Base-by-base conservation (phyloP, 2,113 vertebrate genomes). In the Lathamus discolor region DNA sequence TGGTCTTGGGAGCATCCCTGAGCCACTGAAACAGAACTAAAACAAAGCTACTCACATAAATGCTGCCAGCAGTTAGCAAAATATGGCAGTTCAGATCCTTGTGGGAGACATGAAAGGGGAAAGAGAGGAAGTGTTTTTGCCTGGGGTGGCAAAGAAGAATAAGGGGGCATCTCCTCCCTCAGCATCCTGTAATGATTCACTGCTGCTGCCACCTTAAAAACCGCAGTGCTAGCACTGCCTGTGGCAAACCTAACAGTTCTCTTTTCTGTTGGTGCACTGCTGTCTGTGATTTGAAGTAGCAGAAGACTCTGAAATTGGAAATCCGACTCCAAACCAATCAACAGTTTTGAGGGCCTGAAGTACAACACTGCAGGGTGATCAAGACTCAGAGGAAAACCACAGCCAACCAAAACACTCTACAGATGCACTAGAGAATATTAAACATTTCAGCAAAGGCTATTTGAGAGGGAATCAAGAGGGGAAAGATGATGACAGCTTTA, bases 121-220 rank as follows among this genome's bases (percentile, higher is more conserved):
- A 75, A 78, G 61, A 68, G 16, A 92, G 33, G 55, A 97, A 89
- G 28, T 44, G 20, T 48, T 94, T 92, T 91, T 86, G 80, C 62
- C 66, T 57, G 27, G 14, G 24, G 70, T 76, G 37, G 33, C 29
- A 89, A 76, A 35, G 39, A 88, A 88, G 24, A 88, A 77, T 55
- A 77, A 93, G 61, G 48, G 55, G 52, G 20, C 29, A 92, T 44
- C 55, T 84, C 39, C 17, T 78, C 27, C 55, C 29, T 84, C 33
- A 33, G 35, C 20, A 89, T 28, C 12, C 24, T 84, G 37, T 46
- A 86, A 95, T 23, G 49, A 62, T 61, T 90, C 64, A 77, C 61
- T 57, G 69, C 25, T 67, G 25, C 73, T 92, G 24, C 16, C 27
- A 66, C 27, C n/a, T 78, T 78, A 81, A 67, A 76, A 88, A 61